Percentiles rank a stretch among this genome's conserved stretches.
Evolutionary conservation across 2,113 vertebrate genomes (phyloP).

Genomic region (Odocoileus virginianus): DNA sequence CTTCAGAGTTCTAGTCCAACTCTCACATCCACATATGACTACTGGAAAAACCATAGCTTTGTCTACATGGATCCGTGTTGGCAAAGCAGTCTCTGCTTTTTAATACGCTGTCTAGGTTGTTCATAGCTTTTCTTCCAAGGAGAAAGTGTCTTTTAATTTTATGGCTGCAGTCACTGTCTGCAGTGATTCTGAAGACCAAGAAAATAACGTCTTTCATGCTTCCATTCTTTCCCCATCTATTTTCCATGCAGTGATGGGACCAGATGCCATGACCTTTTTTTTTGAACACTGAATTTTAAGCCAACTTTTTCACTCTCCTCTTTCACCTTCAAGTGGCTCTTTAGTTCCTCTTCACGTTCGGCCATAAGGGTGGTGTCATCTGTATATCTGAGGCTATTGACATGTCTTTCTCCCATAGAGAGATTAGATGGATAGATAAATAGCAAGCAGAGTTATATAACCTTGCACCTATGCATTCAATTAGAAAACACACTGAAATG

Average conservation of each 20-base stretch:
- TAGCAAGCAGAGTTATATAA: neutral
- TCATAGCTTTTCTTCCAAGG: neutral
- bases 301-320: neutral
- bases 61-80: fast-evolving
- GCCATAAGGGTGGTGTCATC: neutral
- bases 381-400: neutral
- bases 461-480: neutral
- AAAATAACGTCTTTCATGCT: neutral
- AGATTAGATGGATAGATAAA: neutral
- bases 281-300: neutral
- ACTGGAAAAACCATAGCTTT: neutral
- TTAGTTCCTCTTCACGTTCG: neutral
- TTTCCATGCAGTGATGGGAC: neutral
- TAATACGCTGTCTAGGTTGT: neutral
- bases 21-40: neutral
- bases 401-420: neutral
- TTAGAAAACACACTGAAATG: neutral
- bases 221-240: neutral
- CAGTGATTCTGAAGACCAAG: neutral
- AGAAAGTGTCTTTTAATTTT: neutral
- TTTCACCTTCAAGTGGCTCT: neutral
- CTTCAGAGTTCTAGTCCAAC: neutral
- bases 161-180: neutral
- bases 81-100: neutral
- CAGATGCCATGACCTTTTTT: neutral